phyloP scores from a whole-genome alignment of 1,140 invertebrate genomes.

The Apis laboriosa region DNA sequence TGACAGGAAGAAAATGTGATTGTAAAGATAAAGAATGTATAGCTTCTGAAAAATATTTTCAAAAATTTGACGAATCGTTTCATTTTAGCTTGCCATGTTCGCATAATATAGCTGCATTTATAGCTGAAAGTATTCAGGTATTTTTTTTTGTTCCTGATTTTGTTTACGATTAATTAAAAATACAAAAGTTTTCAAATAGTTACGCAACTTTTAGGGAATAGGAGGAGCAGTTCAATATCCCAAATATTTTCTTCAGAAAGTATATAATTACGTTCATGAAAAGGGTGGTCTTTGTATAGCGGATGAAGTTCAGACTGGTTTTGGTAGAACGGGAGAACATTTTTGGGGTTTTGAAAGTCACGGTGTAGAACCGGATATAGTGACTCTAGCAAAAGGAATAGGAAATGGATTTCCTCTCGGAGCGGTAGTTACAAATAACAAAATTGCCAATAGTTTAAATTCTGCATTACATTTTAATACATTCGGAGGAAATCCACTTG shows the following conservation, averaged over 20 bases:
- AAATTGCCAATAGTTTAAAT: conserved; percentile 89
- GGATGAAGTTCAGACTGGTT: conserved; percentile 98
- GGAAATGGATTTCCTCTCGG: conserved; percentile 97
- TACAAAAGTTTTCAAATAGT: neutral
- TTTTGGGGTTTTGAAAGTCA: conserved; percentile 98
- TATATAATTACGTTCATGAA: conserved; percentile 88
- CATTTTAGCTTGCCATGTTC: conserved; percentile 87
- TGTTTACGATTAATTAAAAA: neutral
- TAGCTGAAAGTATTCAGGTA: conserved; percentile 96
- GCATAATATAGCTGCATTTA: conserved; percentile 91
- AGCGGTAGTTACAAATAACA: conserved; percentile 94
- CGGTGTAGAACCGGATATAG: conserved; percentile 94
- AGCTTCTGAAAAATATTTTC: conserved; percentile 89
- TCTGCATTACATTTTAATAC: conserved; percentile 96
- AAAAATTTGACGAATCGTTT: conserved; percentile 90
- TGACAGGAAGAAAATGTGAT: conserved; percentile 84
- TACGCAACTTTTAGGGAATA: conserved; percentile 84
- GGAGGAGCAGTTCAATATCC: conserved; percentile 96
- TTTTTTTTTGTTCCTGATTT: neutral
- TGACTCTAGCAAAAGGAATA: conserved; percentile 94
- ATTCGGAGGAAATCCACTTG: conserved; percentile 96
- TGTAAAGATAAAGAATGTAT: conserved; percentile 85
- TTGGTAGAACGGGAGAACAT: conserved; percentile 95
- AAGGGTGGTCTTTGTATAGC: conserved; percentile 94
- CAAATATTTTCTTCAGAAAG: conserved; percentile 91